Percentiles rank a stretch among this genome's conserved stretches.
phyloP scores from a whole-genome alignment of 2,797 vertebrate species.

The Rhynchotus rufescens region DNA sequence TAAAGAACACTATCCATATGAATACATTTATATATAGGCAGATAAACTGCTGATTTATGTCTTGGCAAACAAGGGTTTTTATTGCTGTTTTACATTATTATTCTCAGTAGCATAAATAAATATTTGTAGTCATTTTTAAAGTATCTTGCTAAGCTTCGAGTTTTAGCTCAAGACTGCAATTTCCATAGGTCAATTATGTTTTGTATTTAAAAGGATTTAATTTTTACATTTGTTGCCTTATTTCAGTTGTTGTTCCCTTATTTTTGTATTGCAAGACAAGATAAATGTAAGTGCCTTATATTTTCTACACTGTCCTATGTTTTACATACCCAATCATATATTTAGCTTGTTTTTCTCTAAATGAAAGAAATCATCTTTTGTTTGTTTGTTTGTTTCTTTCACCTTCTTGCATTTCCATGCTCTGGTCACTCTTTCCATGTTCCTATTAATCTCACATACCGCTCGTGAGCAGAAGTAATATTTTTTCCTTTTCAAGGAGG shows the following conservation, averaged over 20 bases:
- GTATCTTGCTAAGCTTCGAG: slow-evolving; percentile 10
- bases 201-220: not conserved
- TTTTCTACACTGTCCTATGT: not conserved
- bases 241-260: slow-evolving; percentile 33
- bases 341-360: not conserved
- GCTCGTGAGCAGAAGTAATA: not conserved
- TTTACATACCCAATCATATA: not conserved
- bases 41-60: not conserved
- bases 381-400: not conserved
- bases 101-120: not conserved
- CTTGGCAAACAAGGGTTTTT: not conserved
- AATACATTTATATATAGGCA: not conserved
- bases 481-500: not conserved
- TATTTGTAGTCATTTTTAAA: not conserved
- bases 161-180: not conserved
- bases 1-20: not conserved
- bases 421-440: not conserved
- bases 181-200: not conserved
- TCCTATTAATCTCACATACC: not conserved
- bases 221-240: slow-evolving; percentile 48
- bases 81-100: not conserved
- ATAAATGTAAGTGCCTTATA: slow-evolving; percentile 65
- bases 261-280: slow-evolving; percentile 44
- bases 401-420: not conserved
- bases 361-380: not conserved